A percentile compares a stretch with the other conserved stretches of the same genome.
These are phyloP conservation scores for Dreissena polymorpha DNA, from an alignment of 1,140 invertebrate species.

Conservation along the genomic window DNA sequence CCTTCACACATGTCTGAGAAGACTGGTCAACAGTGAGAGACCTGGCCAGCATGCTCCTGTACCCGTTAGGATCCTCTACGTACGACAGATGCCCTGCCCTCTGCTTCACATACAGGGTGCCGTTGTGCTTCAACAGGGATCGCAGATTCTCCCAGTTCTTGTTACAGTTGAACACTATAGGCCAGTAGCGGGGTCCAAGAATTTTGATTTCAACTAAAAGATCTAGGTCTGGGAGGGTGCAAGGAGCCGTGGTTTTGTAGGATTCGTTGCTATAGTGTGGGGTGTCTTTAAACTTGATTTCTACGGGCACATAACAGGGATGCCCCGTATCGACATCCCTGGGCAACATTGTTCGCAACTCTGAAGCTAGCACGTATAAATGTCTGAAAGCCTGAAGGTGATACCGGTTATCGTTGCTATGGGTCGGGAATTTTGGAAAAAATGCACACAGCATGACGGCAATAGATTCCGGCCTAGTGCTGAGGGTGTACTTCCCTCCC, in stretches of 20 bases:
- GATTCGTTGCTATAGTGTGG: conserved; percentile 81
- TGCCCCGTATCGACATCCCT: conserved; percentile 88
- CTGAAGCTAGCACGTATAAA: conserved; percentile 95
- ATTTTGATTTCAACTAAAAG: conserved; percentile 88
- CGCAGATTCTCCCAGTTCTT: conserved; percentile 91
- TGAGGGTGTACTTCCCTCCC: conserved; percentile 92
- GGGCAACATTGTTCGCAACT: conserved; percentile 92
- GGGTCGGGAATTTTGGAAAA: conserved; percentile 98
- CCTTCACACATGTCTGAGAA: conserved; percentile 84
- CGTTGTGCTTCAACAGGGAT: conserved; percentile 85
- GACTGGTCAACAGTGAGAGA: conserved; percentile 90
- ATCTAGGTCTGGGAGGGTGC: conserved; percentile 91
- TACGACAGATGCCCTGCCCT: conserved; percentile 94
- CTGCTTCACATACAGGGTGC: conserved; percentile 91
- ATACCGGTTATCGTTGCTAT: conserved; percentile 97
- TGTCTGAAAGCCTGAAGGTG: conserved; percentile 97
- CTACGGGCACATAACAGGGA: conserved; percentile 89
- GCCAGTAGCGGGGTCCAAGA: conserved; percentile 93
- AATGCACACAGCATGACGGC: conserved; percentile 95
- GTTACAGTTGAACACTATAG: conserved; percentile 89
- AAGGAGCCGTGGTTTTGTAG: conserved; percentile 85
- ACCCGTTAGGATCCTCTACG: conserved; percentile 90
- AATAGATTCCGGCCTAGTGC: conserved; percentile 90
- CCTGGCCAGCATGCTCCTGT: conserved; percentile 90
- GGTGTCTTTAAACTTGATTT: conserved; percentile 82